Conservation (phyloP, 2,888 invertebrate genomes). For the Ochropacha duplaris region DNA sequence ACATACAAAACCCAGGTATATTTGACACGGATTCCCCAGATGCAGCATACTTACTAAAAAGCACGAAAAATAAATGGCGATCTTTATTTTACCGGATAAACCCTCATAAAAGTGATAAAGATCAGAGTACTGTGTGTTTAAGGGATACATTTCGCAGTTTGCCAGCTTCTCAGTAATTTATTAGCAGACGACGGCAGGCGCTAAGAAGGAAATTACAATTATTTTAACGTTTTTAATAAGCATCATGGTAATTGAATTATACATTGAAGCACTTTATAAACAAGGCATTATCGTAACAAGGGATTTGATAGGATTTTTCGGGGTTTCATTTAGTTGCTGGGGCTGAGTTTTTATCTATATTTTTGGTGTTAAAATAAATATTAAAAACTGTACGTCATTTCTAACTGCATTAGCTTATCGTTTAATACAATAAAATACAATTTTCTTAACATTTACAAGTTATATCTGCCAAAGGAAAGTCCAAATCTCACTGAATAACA, state of each 20-base stretch:
- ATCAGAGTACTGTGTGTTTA: constrained; percentile 21
- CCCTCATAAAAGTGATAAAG: constrained; percentile 25
- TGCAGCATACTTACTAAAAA: not conserved
- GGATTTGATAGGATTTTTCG: not conserved
- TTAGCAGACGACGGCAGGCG: constrained; percentile 10
- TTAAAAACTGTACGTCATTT: too few relatives aligned
- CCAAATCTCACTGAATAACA: not conserved
- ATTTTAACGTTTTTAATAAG: not conserved
- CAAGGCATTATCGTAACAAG: not conserved
- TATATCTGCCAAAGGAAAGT: too few relatives aligned
- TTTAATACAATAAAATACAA: too few relatives aligned
- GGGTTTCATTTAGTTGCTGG: not conserved
- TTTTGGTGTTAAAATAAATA: not conserved
- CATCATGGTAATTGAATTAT: not conserved
- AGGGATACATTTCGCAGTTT: constrained; percentile 18
- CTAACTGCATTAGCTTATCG: too few relatives aligned
- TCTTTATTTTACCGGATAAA: constrained; percentile 30
- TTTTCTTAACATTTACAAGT: too few relatives aligned
- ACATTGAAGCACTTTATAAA: not conserved
- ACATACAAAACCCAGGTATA: not conserved
- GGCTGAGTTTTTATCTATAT: not conserved
- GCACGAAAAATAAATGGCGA: constrained; percentile 15
- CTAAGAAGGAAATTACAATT: constrained; percentile 20
- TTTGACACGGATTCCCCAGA: not conserved
- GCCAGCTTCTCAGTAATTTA: constrained; percentile 16